Conservation (phyloP, 1,140 invertebrate genomes). For the Propsilocerus akamusi region DNA sequence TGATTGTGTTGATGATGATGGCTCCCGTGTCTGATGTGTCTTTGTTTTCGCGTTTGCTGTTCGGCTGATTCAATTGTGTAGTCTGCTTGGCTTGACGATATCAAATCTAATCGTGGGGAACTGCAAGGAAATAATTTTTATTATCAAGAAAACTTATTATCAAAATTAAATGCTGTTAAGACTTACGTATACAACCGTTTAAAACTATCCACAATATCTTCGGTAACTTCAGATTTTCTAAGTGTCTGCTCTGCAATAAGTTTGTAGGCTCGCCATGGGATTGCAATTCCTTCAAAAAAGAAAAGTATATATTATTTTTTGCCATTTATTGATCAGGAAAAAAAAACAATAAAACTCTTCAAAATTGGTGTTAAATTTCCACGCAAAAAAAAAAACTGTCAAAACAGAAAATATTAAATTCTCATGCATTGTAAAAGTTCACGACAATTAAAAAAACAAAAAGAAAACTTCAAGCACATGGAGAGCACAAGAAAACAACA, state of each 20-base stretch:
- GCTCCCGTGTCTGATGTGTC: not conserved
- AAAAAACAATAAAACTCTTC: not conserved
- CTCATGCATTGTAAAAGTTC: not conserved
- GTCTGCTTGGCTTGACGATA: not conserved
- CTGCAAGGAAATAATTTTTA: not conserved
- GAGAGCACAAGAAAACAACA: not conserved
- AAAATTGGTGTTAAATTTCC: not conserved
- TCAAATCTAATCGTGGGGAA: not conserved
- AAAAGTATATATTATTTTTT: not conserved
- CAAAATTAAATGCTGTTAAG: not conserved
- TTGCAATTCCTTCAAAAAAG: not conserved
- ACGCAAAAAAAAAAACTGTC: not conserved
- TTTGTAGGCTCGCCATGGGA: not conserved
- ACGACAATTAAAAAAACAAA: not conserved
- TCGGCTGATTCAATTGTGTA: not conserved
- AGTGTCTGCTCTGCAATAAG: not conserved
- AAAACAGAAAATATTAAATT: not conserved
- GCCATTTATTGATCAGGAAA: not conserved
- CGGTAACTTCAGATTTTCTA: not conserved
- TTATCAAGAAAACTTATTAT: not conserved
- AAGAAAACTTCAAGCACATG: not conserved
- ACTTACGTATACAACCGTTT: not conserved
- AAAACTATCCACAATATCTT: not conserved
- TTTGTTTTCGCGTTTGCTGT: not conserved
- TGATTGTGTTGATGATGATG: not conserved